Base-by-base conservation (phyloP, 2,113 vertebrate species). In the Etheostoma spectabile region DNA sequence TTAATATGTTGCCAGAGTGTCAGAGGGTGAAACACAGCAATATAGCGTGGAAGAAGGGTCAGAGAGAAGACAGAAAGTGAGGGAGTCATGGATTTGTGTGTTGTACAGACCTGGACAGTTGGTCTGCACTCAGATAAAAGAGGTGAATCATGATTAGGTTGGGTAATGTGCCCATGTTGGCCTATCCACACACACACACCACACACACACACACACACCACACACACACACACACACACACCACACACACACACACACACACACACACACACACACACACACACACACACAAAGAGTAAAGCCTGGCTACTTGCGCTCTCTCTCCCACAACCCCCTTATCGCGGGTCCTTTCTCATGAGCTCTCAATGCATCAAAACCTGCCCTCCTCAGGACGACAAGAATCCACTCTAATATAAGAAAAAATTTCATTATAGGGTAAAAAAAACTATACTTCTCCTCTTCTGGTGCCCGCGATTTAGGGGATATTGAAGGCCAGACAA, bases 1-100 rank as follows among this genome's bases (percentile, higher is more conserved):
- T 90, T 92, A 94, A 93, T 92, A 91, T 87, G 88, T 88, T 91
- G 88, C 90, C 78, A 68, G 85, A 87, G 90, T 84, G 89, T 84
- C 91, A 73, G 86, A 65, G 77, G 77, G 75, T 88, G 85, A 92
- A 88, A 90, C 87, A 64, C 48, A 13, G 84, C 69, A 78, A 89
- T 87, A 83, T 66, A 85, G 72, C 24, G 42, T 30, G 68, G 69
- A 74, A 46, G 74, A 83, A 69, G 33, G 59, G 66, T 74, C 35
- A 59, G 45, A 11, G 68, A 33, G 82, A 55, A 57, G 69, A 70
- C 33, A 30, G 61, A 48, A 60, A 55, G 33, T 14, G 45, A 61
- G 60, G 35, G 69, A n/a, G 55, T 33, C 16, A 5, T 22, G 52
- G 4, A 33, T 33, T 10, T 53, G 60, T 46, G 68, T 61, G 42